Base-by-base conservation (phyloP, 2,797 vertebrate species). In the Tarsius wallacei region DNA sequence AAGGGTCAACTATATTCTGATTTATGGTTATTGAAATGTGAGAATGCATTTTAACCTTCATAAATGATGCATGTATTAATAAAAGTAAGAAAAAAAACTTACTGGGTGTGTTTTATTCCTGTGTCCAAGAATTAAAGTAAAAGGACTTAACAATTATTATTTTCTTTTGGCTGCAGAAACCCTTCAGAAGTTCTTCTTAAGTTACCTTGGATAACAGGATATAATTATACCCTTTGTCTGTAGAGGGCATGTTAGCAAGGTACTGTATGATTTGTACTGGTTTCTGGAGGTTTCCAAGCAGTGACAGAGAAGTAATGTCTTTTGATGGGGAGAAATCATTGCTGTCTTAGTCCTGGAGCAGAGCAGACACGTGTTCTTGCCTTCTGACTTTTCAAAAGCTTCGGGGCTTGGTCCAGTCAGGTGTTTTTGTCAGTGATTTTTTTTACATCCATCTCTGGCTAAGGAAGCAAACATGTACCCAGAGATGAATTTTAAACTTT, bases 151-250 rank as follows among this genome's bases (percentile, higher is more conserved):
- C 31, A 13, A 66, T 66, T 26, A 70, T 90, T 94, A 36, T 93
- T 94, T 95, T 95, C 26, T 96, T 93, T 71, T 26, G 91, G 42
- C 70, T 70, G 4, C 49, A 57, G 82, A 87, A 92, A 71, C 16
- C 49, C 78, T 88, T 91, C 3, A 77, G 68, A 73, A 95, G 57
- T n/a, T 70, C 57, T 76, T 77, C 7, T 12, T 59, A 28, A 74
- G 47, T 95, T 87, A 92, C 93, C n/a, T 74, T n/a, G 74, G 80
- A 51, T 90, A 91, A 87, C 36, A 76, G 83, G 64, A 51, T 81
- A 66, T 94, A 94, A 94, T 95, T 70, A 83, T 8, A 57, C 36
- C 63, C 66, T 94, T 61, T 0, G 0, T 91, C 90, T 14, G 8
- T 31, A 85, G 87, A 93, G 77, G 85, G 31, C 71, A 28, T 28